Evolutionary conservation across 2,797 vertebrate genomes (phyloP).

Genomic region (Chelmon rostratus): DNA sequence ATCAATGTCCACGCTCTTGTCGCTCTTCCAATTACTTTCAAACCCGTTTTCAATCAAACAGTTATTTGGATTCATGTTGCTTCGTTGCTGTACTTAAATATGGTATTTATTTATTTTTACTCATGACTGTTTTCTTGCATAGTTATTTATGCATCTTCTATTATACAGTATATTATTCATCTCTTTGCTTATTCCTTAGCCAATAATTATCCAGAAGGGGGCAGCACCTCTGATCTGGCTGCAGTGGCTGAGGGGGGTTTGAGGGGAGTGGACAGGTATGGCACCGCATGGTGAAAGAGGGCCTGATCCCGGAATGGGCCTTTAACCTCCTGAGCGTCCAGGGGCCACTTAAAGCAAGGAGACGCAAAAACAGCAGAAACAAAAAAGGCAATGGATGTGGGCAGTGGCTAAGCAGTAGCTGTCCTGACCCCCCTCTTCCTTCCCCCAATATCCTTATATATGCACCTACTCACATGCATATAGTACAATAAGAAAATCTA

Average conservation of each 20-base stretch:
- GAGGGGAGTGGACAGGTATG: neutral
- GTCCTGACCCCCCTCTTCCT: too few relatives aligned
- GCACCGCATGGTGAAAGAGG: neutral
- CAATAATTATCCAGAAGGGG: neutral
- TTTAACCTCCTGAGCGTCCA: too few relatives aligned
- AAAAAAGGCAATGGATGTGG: too few relatives aligned
- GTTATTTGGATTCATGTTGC: neutral
- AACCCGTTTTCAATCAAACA: neutral
- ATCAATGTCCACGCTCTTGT: neutral
- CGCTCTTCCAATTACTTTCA: conserved; percentile 9
- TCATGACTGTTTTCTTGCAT: neutral
- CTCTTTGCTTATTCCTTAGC: neutral
- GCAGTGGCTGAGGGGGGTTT: neutral
- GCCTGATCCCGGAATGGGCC: too few relatives aligned
- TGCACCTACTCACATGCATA: too few relatives aligned
- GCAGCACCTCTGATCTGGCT: neutral
- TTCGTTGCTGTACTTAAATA: neutral
- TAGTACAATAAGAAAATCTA: too few relatives aligned
- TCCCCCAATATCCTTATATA: too few relatives aligned
- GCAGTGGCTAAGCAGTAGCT: too few relatives aligned
- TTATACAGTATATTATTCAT: neutral
- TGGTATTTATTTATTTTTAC: neutral
- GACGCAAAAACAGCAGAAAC: too few relatives aligned
- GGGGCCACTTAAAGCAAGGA: too few relatives aligned
- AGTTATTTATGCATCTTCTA: neutral